Percentiles rank a stretch among this genome's conserved stretches.
Evolutionary conservation across 1,140 invertebrate species (phyloP).

Genomic region (Diplogasteroides magnus): DNA sequence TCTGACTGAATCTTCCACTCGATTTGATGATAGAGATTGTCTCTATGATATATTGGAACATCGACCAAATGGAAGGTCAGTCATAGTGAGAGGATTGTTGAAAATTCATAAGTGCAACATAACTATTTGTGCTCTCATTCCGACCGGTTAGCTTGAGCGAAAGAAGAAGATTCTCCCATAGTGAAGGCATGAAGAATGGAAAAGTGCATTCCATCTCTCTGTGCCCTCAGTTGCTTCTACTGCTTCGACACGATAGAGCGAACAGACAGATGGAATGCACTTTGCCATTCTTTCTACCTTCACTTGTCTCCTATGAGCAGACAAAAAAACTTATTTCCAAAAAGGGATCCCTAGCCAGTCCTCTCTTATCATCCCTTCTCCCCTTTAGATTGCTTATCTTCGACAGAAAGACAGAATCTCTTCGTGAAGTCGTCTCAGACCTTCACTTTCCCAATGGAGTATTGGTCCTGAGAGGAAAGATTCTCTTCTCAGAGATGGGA

Average conservation of each 20-base stretch:
- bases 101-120: not conserved
- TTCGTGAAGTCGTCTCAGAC: slow-evolving; percentile 12
- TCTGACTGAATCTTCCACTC: slow-evolving; percentile 20
- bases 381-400: slow-evolving; percentile 16
- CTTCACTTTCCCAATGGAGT: slow-evolving; percentile 28
- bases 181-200: too few species aligned
- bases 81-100: not conserved
- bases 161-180: too few species aligned
- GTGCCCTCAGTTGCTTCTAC: too few species aligned
- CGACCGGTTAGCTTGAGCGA: too few species aligned
- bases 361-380: not conserved
- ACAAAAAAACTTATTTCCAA: too few species aligned
- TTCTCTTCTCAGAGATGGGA: slow-evolving; percentile 24
- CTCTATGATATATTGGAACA: slow-evolving; percentile 26
- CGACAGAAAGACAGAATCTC: slow-evolving; percentile 15
- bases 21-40: slow-evolving; percentile 26
- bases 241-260: too few species aligned
- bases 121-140: not conserved
- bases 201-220: too few species aligned
- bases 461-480: slow-evolving; percentile 11
- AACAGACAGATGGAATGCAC: too few species aligned
- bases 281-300: too few species aligned
- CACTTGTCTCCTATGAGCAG: too few species aligned
- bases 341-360: too few species aligned
- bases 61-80: slow-evolving; percentile 26